These are phyloP conservation scores for Hybos culiciformis DNA, from an alignment of 2,888 invertebrate species.

Conservation along the genomic window DNA sequence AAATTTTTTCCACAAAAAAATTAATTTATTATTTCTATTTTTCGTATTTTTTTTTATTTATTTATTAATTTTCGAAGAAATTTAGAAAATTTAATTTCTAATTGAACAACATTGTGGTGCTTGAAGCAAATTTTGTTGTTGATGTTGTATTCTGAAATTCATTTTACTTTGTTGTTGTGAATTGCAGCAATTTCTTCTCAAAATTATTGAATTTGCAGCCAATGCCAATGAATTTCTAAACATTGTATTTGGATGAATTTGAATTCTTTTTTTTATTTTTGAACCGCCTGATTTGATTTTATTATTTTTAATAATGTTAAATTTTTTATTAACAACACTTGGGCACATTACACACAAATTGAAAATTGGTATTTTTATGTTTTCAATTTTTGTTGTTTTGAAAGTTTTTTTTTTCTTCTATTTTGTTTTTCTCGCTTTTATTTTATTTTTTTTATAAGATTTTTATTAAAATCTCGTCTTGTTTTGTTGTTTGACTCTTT, in stretches of 20 bases:
- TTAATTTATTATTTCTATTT: background rate
- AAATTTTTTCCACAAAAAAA: background rate
- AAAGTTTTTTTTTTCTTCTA: background rate
- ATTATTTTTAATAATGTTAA: too few relatives aligned
- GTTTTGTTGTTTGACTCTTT: conserved; percentile 4
- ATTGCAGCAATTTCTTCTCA: conserved; percentile 1
- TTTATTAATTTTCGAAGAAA: conserved; percentile 9
- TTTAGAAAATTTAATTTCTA: background rate
- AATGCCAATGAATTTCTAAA: conserved; percentile 45
- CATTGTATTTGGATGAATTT: conserved; percentile 78
- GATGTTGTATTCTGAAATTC: background rate
- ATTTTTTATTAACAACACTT: conserved; percentile 9
- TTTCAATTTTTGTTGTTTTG: background rate
- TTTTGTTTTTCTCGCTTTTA: conserved; percentile 7
- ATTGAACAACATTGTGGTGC: too few relatives aligned
- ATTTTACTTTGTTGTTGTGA: background rate
- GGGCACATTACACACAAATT: conserved; percentile 15
- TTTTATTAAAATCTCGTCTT: conserved; percentile 21
- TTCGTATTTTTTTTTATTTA: background rate
- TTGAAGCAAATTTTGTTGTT: background rate
- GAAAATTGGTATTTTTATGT: background rate
- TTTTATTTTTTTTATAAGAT: conserved; percentile 4
- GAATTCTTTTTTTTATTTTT: conserved; percentile 83
- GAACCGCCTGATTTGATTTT: conserved; percentile 38
- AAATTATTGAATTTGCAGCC: background rate